Evolutionary conservation across 2,113 vertebrate species (phyloP).

Genomic region (Fregetta grallaria): DNA sequence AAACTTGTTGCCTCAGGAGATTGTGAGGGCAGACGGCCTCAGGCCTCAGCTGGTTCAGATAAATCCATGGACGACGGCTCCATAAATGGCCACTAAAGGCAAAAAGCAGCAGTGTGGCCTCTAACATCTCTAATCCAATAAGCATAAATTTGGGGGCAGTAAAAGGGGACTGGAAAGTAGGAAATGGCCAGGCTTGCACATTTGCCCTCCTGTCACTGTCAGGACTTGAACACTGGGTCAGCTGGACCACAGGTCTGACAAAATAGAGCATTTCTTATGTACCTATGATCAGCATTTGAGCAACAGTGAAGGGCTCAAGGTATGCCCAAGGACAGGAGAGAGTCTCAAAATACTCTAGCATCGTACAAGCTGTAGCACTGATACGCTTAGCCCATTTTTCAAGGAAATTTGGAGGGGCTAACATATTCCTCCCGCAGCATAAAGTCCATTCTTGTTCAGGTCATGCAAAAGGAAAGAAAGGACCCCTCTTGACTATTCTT

Average conservation of each 20-base stretch:
- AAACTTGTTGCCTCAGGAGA: background rate
- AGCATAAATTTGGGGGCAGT: background rate
- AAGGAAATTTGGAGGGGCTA: background rate
- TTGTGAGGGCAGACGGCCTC: background rate
- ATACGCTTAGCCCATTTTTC: background rate
- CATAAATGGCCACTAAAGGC: background rate
- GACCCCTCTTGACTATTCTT: background rate
- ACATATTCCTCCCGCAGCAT: rapidly evolving
- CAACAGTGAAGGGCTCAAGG: background rate
- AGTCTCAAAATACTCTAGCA: background rate
- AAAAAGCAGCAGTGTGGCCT: background rate
- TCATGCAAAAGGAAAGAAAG: background rate
- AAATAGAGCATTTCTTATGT: background rate
- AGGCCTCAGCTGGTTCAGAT: background rate
- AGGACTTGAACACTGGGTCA: background rate
- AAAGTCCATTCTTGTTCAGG: background rate
- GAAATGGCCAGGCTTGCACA: background rate
- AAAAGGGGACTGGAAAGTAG: background rate
- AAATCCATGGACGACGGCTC: background rate
- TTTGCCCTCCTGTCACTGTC: background rate
- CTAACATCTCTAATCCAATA: background rate
- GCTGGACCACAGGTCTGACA: background rate
- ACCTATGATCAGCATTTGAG: background rate
- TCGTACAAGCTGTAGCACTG: background rate
- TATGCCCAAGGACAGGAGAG: background rate